Conservation (phyloP, 1,140 invertebrate genomes). For the Eulimnadia texana region DNA sequence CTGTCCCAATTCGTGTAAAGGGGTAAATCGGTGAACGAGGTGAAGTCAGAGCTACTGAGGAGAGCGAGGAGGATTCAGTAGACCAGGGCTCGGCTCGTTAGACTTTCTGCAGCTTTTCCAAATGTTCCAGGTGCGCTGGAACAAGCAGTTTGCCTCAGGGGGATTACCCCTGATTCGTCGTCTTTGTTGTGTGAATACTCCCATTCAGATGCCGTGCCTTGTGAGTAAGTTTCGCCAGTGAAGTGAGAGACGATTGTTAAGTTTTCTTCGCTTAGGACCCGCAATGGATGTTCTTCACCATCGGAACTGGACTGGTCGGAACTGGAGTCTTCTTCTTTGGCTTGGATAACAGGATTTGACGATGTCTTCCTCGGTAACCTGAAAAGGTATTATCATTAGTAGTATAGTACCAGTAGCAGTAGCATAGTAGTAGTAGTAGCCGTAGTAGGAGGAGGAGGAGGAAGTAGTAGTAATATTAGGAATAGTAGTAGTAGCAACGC, state of each 20-base stretch:
- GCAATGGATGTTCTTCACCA: slow-evolving; percentile 54
- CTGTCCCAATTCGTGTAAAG: too few relatives aligned
- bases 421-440: too few relatives aligned
- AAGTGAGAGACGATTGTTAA: slow-evolving; percentile 75
- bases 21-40: neutral
- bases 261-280: slow-evolving; percentile 77
- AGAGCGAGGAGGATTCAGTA: slow-evolving; percentile 29
- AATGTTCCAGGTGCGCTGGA: slow-evolving; percentile 42
- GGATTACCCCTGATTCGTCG: too few relatives aligned
- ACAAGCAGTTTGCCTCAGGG: slow-evolving; percentile 10
- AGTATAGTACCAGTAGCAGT: too few relatives aligned
- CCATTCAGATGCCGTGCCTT: slow-evolving; percentile 20
- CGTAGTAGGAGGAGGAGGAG: too few relatives aligned
- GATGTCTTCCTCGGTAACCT: slow-evolving; percentile 80
- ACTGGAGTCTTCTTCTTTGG: slow-evolving; percentile 14
- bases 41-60: neutral
- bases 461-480: too few relatives aligned
- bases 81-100: slow-evolving; percentile 32
- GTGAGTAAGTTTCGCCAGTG: slow-evolving; percentile 29
- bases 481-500: too few relatives aligned
- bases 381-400: slow-evolving; percentile 10
- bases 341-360: slow-evolving; percentile 53
- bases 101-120: slow-evolving; percentile 48
- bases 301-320: slow-evolving; percentile 15
- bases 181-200: slow-evolving; percentile 6